Evolutionary conservation across 2,888 invertebrate species (phyloP), one percentile per base, ranked within the genome.

Genomic region (Drosophila cyrtoloma): DNA sequence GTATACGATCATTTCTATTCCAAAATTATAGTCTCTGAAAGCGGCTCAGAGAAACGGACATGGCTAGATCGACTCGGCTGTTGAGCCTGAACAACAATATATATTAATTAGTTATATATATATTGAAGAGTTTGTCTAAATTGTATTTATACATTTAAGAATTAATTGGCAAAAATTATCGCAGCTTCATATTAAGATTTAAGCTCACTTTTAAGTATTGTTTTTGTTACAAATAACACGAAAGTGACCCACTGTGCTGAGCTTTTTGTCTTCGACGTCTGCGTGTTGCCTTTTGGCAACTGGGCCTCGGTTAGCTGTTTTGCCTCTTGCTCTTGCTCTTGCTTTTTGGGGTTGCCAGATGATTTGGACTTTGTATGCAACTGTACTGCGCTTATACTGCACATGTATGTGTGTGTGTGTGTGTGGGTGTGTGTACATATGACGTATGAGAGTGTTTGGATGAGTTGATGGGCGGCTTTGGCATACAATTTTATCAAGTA

Each of bases 401-500:
- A 52, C 37, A 59, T 50, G 44, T 33, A 33, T 32, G 42, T 19
- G 42, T 37, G 44, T 37, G 30, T 50, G 47, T 59, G 59, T 26
- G 35, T 28, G 44, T 26, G 56, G 52, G 47, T 26, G n/a, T 53
- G 53, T 50, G 50, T 60, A 19, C 35, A 39, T 39, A 19, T 51
- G 28, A 30, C 19, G 52, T 52, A 30, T 52, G 52, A 30, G 30
- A 12, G 30, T 56, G 52, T 60, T 30, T 44, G 59, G 33, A 28
- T 64, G 51, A 19, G 51, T 59, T 65, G 50, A 51, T 68, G 66
- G 66, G 56, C 37, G 68, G 68, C 64, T 69, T 64, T 67, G 60
- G 66, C 80, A 76, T 81, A 79, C 81, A 86, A 84, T 80, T 77
- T 78, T 47, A 85, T 87, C 79, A 81, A 87, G 89, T 86, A 79